phyloP scores from a whole-genome alignment of 2,113 vertebrate species.

The Phycodurus eques region DNA sequence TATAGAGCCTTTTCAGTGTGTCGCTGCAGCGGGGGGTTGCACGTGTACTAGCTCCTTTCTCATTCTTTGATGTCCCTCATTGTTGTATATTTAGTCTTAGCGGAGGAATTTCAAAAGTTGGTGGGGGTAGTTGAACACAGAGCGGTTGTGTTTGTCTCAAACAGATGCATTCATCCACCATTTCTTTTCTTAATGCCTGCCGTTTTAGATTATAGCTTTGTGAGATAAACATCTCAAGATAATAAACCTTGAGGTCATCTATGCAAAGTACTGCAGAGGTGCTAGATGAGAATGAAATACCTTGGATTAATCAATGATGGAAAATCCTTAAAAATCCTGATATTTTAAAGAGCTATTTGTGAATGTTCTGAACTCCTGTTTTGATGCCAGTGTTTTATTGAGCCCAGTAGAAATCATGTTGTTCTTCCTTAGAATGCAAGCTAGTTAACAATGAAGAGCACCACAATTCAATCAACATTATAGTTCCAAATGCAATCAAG shows the following conservation, averaged over 20 bases:
- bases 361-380: neutral
- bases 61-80: constrained; percentile 35
- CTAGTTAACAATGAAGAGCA: no score
- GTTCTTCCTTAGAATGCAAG: neutral
- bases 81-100: constrained; percentile 37
- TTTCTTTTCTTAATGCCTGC: constrained; percentile 19
- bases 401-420: neutral
- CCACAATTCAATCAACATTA: no score
- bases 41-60: constrained; percentile 1
- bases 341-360: neutral
- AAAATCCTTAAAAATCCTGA: neutral
- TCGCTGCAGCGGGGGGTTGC: neutral
- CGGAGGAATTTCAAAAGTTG: constrained; percentile 33
- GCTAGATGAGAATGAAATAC: neutral
- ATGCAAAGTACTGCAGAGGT: neutral
- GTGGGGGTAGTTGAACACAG: constrained; percentile 15
- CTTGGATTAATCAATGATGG: neutral
- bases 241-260: neutral
- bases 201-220: constrained; percentile 9
- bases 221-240: constrained; percentile 5
- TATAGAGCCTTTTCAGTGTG: neutral
- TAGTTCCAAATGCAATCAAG: no score
- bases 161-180: constrained; percentile 23
- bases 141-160: constrained; percentile 13
- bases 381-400: neutral